phyloP scores from a whole-genome alignment of 2,113 vertebrate genomes.

The Notothenia rossii region DNA sequence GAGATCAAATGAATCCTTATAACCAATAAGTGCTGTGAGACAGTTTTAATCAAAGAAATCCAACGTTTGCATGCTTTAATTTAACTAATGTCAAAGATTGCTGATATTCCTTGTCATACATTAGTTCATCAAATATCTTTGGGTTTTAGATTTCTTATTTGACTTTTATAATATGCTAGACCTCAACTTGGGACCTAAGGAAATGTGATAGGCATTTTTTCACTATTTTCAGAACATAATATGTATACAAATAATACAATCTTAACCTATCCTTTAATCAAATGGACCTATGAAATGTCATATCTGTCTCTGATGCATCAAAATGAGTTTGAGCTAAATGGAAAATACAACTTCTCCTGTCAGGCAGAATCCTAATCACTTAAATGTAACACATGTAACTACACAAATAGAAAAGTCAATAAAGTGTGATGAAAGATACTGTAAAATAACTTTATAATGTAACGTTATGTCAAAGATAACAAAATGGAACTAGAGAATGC shows the following conservation, averaged over 20 bases:
- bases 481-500: too few relatives aligned
- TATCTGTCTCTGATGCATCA: not conserved
- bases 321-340: not conserved
- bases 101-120: not conserved
- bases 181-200: not conserved
- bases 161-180: not conserved
- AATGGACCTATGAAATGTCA: not conserved
- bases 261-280: not conserved
- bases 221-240: not conserved
- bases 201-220: too few relatives aligned
- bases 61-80: not conserved
- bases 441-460: too few relatives aligned
- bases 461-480: too few relatives aligned
- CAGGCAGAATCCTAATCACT: not conserved
- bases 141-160: not conserved
- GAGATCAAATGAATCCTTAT: too few relatives aligned
- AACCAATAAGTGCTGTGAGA: too few relatives aligned
- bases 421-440: too few relatives aligned
- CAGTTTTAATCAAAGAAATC: not conserved
- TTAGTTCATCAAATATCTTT: not conserved
- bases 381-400: too few relatives aligned
- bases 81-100: not conserved
- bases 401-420: too few relatives aligned
- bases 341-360: not conserved
- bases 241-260: not conserved